Base-by-base conservation (phyloP, 2,888 invertebrate genomes). In the Barypeithes pellucidus region DNA sequence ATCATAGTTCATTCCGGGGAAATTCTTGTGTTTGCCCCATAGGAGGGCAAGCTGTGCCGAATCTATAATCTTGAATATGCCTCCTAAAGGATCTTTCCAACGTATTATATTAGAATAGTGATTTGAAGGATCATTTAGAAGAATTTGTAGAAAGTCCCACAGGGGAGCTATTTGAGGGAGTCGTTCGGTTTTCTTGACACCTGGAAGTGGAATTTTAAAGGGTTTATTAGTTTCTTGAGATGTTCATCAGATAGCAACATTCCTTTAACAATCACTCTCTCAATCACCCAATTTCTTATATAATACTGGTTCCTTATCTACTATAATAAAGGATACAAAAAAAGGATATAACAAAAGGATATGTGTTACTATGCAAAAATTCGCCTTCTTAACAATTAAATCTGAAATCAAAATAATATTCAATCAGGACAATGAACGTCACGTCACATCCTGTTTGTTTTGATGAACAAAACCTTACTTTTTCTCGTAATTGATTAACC, bases 101-200 rank as follows among this genome's bases (percentile, higher is more conserved):
- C 45, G 47, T 16, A 65, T 50, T 3, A 36, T 12, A 11, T 47
- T 14, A 3, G 11, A 9, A 20, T 45, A 63, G 4, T 14, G 9
- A 2, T 14, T n/a, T 0, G 24, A 14, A 11, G 22, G 5, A n/a
- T 65, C 52, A n/a, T 65, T 65, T 0, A 65, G 36, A 16, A 65
- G 52, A 18, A 18, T 14, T 52, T 65, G 47, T 5, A 65, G 52
- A 22, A 52, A 65, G 7, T 65, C 22, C 33, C 50, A 52, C 12
- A 65, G 22, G 63, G 72, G 74, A 66, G 63, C 77, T 1, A 16
- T 18, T 18, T 18, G 47, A 67, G 71, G 9, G 8, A 9, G 9
- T 18, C 18, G 18, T 20, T 20, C 47, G 11, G 18, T 18, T 9
- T 18, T 11, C 20, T 47, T 47, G 18, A 20, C 18, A 14, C 45